phyloP scores from a whole-genome alignment of 2,113 vertebrate species.

The Grammomys surdaster region DNA sequence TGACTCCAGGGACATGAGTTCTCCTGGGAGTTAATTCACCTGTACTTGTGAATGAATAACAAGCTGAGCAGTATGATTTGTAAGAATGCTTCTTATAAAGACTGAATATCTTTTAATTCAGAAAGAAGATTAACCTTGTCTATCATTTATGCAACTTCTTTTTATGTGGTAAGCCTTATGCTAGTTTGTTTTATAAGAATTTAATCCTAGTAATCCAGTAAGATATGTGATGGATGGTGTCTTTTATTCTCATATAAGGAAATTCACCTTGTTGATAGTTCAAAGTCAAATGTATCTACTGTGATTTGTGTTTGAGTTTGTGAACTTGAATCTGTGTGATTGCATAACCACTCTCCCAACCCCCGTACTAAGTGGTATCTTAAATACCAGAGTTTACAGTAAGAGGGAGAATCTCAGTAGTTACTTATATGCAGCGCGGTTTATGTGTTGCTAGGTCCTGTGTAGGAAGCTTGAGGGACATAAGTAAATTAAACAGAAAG shows the following conservation, averaged over 20 bases:
- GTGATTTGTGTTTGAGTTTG: conserved; percentile 32
- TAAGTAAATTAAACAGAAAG: not conserved
- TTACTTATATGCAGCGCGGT: not conserved
- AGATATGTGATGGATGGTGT: not conserved
- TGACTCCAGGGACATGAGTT: not conserved
- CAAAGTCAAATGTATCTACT: not conserved
- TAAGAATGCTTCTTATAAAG: conserved; percentile 17
- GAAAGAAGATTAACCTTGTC: conserved; percentile 28
- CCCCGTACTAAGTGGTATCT: not conserved
- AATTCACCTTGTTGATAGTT: not conserved
- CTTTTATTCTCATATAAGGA: not conserved
- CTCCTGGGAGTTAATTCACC: not conserved
- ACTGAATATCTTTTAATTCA: conserved; percentile 45
- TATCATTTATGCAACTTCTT: conserved; percentile 16
- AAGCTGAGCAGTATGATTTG: conserved; percentile 1
- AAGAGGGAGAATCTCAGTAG: not conserved
- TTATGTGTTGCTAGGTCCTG: not conserved
- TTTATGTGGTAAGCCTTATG: conserved; percentile 17
- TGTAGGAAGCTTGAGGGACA: not conserved
- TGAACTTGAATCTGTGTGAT: conserved; percentile 6
- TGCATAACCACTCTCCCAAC: not conserved
- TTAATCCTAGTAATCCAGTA: not conserved
- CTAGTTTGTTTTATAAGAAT: conserved; percentile 48
- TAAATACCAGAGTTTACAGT: not conserved
- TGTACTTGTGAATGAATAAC: conserved; percentile 22